A percentile compares a stretch with the other conserved stretches of the same genome.
Evolutionary conservation across 2,888 invertebrate genomes (phyloP).

Genomic region (Tenthredo mesomela): DNA sequence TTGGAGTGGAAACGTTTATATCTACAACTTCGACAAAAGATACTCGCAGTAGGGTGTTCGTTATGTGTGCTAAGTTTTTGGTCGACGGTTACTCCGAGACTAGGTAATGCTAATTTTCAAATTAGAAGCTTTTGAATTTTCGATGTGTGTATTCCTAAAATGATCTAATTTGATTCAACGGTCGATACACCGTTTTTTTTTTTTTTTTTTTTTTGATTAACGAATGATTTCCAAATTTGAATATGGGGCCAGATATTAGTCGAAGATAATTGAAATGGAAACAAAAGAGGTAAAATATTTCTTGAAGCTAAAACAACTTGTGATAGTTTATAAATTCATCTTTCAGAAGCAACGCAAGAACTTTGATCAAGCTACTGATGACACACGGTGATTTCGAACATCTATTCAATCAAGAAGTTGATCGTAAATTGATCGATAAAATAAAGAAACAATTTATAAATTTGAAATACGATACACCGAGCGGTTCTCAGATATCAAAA

Average conservation of each 20-base stretch:
- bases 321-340: not conserved
- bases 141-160: not conserved
- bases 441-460: constrained; percentile 62
- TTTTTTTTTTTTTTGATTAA: no score
- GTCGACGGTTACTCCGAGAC: constrained; percentile 61
- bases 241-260: no score
- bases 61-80: constrained; percentile 61
- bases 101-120: constrained; percentile 56
- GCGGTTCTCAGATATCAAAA: constrained; percentile 36
- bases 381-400: constrained; percentile 60
- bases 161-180: not conserved
- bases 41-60: constrained; percentile 57
- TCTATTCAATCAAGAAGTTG: constrained; percentile 61
- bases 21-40: constrained; percentile 58
- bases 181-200: not conserved
- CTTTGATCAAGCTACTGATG: constrained; percentile 60
- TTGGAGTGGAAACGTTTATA: constrained; percentile 58
- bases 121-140: not conserved
- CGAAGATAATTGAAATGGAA: no score
- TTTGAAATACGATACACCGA: constrained; percentile 59
- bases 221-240: no score
- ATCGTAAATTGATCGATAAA: constrained; percentile 59
- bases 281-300: not conserved
- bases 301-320: not conserved
- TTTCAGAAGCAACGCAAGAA: constrained; percentile 61